Evolutionary conservation across 2,113 vertebrate genomes (phyloP).

Genomic region (Saiga tatarica): DNA sequence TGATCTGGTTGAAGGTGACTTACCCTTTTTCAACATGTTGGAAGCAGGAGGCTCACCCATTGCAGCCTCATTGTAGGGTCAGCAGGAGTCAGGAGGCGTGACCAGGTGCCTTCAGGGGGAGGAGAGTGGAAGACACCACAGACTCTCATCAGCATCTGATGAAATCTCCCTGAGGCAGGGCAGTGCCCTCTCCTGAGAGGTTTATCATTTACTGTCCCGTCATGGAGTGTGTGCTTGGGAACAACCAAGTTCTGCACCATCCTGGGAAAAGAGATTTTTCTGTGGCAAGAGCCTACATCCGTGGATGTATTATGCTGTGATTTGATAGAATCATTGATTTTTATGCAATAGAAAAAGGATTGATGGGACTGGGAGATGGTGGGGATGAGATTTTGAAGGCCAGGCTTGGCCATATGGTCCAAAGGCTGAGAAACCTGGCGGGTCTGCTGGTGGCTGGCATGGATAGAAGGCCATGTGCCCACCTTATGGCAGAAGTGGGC

Average conservation of each 20-base stretch:
- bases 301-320: rapidly evolving
- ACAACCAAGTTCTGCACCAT: background rate
- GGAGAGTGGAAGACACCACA: rapidly evolving
- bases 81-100: background rate
- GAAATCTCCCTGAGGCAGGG: background rate
- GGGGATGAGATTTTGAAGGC: background rate
- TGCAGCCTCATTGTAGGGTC: background rate
- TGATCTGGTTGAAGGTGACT: background rate
- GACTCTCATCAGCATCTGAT: background rate
- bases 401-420: background rate
- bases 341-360: background rate
- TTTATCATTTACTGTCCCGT: background rate
- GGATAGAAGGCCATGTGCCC: rapidly evolving
- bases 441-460: background rate
- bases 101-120: background rate
- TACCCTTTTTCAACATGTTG: background rate
- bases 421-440: background rate
- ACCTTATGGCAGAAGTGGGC: rapidly evolving
- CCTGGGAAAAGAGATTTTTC: background rate
- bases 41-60: background rate
- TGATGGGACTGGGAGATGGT: rapidly evolving
- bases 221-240: background rate
- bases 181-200: background rate
- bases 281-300: background rate
- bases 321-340: background rate